phyloP scores from a whole-genome alignment of 2,113 vertebrate genomes.

The Rynchops niger region DNA sequence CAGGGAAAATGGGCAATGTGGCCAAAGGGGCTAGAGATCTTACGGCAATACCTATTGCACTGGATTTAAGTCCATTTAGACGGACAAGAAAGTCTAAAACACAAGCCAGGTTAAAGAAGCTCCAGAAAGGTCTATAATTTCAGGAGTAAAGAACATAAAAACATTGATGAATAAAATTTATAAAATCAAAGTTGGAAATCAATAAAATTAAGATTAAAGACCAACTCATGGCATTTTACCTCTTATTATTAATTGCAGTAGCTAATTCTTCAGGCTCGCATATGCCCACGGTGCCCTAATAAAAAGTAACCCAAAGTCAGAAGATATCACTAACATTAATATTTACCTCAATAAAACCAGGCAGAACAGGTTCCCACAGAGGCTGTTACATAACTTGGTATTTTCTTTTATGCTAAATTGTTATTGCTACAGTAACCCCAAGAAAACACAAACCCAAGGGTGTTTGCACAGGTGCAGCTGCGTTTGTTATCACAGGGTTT shows the following conservation, averaged over 20 bases:
- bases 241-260: background rate
- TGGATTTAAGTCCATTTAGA: background rate
- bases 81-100: background rate
- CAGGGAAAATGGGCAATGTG: background rate
- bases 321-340: background rate
- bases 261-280: background rate
- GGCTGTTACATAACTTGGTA: background rate
- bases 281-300: background rate
- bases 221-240: background rate
- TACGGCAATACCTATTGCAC: background rate
- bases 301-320: background rate
- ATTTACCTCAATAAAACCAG: background rate
- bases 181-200: background rate
- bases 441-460: background rate
- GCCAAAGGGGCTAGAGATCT: background rate
- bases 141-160: background rate
- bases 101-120: background rate
- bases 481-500: background rate
- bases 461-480: slow-evolving; percentile 27
- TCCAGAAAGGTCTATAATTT: background rate
- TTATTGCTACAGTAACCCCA: background rate
- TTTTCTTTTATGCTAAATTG: background rate
- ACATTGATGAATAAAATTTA: background rate
- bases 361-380: background rate
- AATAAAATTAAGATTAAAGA: background rate